Base-by-base conservation (phyloP, 2,797 vertebrate genomes). In the Sus cebifrons region DNA sequence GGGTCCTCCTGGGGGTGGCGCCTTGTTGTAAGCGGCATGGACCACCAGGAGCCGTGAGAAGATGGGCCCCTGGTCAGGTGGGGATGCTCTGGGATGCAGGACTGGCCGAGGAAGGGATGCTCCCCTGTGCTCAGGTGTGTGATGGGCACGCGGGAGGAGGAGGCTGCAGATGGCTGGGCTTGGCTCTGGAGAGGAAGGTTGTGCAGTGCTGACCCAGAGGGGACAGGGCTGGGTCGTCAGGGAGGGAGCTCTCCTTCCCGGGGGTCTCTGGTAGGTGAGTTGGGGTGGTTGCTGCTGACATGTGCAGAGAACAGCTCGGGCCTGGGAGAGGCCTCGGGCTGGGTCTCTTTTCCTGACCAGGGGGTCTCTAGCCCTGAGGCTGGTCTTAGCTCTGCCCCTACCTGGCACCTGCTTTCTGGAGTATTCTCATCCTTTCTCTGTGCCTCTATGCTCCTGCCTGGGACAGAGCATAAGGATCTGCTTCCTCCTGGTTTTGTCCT, bases 381-480 rank as follows among this genome's bases (percentile, higher is more conserved):
- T 40, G 56, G 58, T 49, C 73, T 27, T 67, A 20, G 68, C 44
- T 92, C 21, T 83, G 44, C 49, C 16, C 6, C 29, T 56, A 54
- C 20, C 20, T 68, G 91, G 40, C 56, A 67, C 13, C 56, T 20
- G 13, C 9, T 64, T 85, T 92, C 74, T 73, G 49, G 25, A 7
- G 44, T 64, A 6, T 0, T 56, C 18, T 87, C 12, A 11, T 25
- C 12, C 2, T 10, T 18, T 78, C 74, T 3, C 10, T 10, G 11
- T 73, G 90, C 11, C 88, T 54, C 88, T 3, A 0, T 79, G 49
- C 89, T 58, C 78, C 49, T 32, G 25, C 12, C 73, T 64, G 23
- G 71, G 70, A 16, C 70, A 18, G 17, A 3, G 0, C 65, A 29
- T 49, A 27, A 81, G 73, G 56, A 36, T 21, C 14, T 23, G 56